A percentile compares a stretch with the other conserved stretches of the same genome.
These are phyloP conservation scores for Eupithecia vulgata DNA, from an alignment of 2,888 invertebrate genomes.

Conservation along the genomic window DNA sequence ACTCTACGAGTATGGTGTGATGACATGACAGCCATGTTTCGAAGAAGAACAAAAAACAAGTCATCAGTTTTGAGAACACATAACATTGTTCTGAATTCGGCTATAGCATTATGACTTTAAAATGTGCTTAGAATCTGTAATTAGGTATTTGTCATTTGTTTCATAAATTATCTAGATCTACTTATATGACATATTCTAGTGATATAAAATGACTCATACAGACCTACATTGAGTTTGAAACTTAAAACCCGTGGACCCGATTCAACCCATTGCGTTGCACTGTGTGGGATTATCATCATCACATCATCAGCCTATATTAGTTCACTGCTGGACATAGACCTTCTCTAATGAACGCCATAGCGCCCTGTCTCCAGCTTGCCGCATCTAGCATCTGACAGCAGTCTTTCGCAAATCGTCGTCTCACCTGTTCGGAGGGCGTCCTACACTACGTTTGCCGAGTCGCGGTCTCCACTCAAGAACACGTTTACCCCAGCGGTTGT, in stretches of 20 bases:
- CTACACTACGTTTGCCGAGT: no score
- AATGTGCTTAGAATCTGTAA: slow-evolving; percentile 20
- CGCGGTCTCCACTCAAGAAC: no score
- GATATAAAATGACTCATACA: not conserved
- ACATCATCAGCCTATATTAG: no score
- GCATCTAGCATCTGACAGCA: no score
- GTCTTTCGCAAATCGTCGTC: no score
- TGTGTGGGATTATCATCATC: not conserved
- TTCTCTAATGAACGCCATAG: no score
- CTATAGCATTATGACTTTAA: slow-evolving; percentile 6
- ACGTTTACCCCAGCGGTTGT: no score
- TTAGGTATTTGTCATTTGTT: slow-evolving; percentile 17
- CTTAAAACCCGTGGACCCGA: not conserved
- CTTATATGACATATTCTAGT: not conserved
- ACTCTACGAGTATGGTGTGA: not conserved
- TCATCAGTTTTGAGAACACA: slow-evolving; percentile 26
- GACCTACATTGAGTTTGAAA: not conserved
- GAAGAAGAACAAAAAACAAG: slow-evolving; percentile 21
- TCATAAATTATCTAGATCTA: slow-evolving; percentile 6
- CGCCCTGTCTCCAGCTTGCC: no score
- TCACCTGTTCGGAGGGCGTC: no score
- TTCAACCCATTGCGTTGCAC: not conserved
- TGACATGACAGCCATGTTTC: slow-evolving; percentile 20
- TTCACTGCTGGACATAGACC: no score
- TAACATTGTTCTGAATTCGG: slow-evolving; percentile 23